Conservation (phyloP, 2,888 invertebrate species). For the Lasioglossum lativentre region DNA sequence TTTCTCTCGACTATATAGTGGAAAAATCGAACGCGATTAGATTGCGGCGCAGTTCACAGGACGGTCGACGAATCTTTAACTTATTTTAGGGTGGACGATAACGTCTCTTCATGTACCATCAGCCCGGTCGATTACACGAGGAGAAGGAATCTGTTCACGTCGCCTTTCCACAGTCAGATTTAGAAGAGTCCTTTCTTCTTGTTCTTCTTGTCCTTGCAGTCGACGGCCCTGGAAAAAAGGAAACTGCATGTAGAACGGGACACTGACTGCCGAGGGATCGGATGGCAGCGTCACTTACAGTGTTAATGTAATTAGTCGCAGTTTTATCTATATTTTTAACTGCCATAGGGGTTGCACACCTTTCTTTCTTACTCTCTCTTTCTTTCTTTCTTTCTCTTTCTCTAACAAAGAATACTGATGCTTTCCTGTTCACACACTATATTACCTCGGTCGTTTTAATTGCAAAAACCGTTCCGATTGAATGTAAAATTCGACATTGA, state of each 20-base stretch:
- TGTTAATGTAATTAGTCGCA: conserved; percentile 45
- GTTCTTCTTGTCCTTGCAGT: conserved; percentile 95
- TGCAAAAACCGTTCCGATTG: background rate
- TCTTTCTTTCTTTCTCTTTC: background rate
- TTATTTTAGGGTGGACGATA: conserved; percentile 12
- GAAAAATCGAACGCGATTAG: conserved; percentile 2
- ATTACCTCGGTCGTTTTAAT: conserved; percentile 8
- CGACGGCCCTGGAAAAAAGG: conserved; percentile 89
- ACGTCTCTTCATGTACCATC: background rate
- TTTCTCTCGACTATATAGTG: background rate
- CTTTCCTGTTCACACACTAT: conserved; percentile 9
- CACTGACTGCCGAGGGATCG: conserved; percentile 6
- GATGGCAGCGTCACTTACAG: conserved; percentile 47
- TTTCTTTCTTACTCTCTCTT: background rate
- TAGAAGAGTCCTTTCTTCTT: conserved; percentile 97
- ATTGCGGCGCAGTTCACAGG: conserved; percentile 17
- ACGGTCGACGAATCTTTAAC: conserved; percentile 24
- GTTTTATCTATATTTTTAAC: conserved; percentile 5
- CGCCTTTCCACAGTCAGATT: conserved; percentile 72
- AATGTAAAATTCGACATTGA: background rate
- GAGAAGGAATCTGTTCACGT: conserved; percentile 38
- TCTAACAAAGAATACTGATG: conserved; percentile 17
- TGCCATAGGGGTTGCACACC: conserved; percentile 8
- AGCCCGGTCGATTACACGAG: conserved; percentile 18
- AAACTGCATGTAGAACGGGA: conserved; percentile 39